A percentile compares a stretch with the other conserved stretches of the same genome.
Evolutionary conservation across 2,888 invertebrate genomes (phyloP).

Genomic region (Zaprionus lineosus): DNA sequence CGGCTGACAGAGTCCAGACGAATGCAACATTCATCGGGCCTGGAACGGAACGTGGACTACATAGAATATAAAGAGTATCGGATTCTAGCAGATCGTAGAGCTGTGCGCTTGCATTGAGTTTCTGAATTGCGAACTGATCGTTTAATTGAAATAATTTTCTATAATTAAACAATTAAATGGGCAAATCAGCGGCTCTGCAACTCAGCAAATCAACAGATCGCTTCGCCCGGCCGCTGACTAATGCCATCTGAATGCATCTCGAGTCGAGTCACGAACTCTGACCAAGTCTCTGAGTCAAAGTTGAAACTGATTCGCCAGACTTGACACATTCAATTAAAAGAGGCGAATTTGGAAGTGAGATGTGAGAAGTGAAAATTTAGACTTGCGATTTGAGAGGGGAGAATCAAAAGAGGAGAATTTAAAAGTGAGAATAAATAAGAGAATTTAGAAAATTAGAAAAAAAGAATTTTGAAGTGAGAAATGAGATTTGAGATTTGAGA

Average conservation of each 20-base stretch:
- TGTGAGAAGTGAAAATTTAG: too few species aligned
- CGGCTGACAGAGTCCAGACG: slow-evolving; percentile 6
- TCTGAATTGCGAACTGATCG: slow-evolving; percentile 9
- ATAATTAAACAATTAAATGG: slow-evolving; percentile 74
- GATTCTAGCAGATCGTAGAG: background rate
- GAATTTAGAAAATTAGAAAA: too few species aligned
- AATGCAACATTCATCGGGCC: slow-evolving; percentile 12
- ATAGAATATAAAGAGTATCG: slow-evolving; percentile 21
- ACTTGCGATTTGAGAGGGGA: too few species aligned
- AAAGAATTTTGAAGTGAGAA: too few species aligned
- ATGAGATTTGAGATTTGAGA: too few species aligned
- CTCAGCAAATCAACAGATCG: slow-evolving; percentile 17
- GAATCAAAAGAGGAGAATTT: too few species aligned
- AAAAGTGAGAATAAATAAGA: too few species aligned
- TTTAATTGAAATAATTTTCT: slow-evolving; percentile 65
- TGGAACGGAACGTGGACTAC: slow-evolving; percentile 22
- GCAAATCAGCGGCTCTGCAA: slow-evolving; percentile 35
- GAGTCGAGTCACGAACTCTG: slow-evolving; percentile 47
- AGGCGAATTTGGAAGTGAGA: too few species aligned
- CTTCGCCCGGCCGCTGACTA: slow-evolving; percentile 35
- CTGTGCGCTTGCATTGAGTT: background rate
- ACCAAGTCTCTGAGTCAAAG: slow-evolving; percentile 42
- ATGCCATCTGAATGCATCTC: slow-evolving; percentile 38
- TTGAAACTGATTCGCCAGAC: slow-evolving; percentile 2
- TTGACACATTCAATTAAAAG: too few species aligned